Evolutionary conservation across 2,113 vertebrate genomes (phyloP).

Genomic region (Clarias batrachus): DNA sequence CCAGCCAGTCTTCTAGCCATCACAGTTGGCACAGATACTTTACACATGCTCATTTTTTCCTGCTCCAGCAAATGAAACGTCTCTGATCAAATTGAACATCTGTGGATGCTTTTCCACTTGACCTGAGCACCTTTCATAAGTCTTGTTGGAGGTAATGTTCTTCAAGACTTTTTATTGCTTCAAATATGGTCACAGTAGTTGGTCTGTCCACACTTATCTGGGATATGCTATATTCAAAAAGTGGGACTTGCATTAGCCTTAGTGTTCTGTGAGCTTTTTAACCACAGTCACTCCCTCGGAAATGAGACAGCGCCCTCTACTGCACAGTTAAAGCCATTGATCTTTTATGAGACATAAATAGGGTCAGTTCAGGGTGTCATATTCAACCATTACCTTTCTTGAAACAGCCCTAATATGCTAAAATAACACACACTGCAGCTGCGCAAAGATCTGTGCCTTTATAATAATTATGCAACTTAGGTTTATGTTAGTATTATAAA

Average conservation of each 20-base stretch:
- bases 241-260: neutral
- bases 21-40: too few relatives aligned
- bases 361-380: neutral
- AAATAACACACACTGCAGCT: too few relatives aligned
- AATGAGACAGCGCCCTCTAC: slow-evolving; percentile 25
- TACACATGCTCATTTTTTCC: too few relatives aligned
- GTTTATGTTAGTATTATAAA: too few relatives aligned
- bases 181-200: neutral
- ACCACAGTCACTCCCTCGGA: neutral
- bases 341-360: neutral
- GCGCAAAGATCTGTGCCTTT: too few relatives aligned
- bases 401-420: too few relatives aligned
- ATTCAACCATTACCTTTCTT: too few relatives aligned
- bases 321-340: neutral
- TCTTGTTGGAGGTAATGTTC: neutral
- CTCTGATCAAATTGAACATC: neutral
- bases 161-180: neutral
- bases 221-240: neutral
- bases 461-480: too few relatives aligned
- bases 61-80: too few relatives aligned
- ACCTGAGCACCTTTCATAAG: neutral
- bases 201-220: neutral
- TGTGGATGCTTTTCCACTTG: neutral
- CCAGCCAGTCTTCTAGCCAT: too few relatives aligned
- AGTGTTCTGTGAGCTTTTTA: neutral